Conservation (phyloP, 2,888 invertebrate species). For the Cerastis leucographa region DNA sequence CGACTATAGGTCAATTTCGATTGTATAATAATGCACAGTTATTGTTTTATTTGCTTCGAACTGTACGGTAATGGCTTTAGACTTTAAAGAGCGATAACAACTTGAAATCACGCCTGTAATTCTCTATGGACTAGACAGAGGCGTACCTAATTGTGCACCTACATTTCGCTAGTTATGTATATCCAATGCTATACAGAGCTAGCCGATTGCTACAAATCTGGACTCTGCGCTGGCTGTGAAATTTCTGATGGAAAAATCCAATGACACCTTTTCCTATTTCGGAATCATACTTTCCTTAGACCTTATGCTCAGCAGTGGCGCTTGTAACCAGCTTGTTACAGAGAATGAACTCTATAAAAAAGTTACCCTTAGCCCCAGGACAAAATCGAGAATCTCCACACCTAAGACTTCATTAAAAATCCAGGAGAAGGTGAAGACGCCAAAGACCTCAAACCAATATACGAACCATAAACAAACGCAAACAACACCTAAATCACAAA, state of each 20-base stretch:
- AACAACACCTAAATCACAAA: too few relatives aligned
- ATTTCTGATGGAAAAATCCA: background rate
- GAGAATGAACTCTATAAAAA: too few relatives aligned
- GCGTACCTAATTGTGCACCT: background rate
- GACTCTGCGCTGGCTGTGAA: background rate
- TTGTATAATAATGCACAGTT: conserved; percentile 59
- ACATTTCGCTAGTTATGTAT: background rate
- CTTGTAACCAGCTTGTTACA: too few relatives aligned
- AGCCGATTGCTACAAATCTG: background rate
- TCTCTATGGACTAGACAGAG: background rate
- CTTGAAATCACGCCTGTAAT: background rate
- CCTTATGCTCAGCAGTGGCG: background rate
- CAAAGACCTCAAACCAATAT: too few relatives aligned
- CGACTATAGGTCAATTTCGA: conserved; percentile 61
- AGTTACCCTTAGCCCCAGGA: too few relatives aligned
- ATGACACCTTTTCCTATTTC: background rate
- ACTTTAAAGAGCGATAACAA: conserved; percentile 8
- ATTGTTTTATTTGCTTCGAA: conserved; percentile 58
- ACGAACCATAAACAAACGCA: too few relatives aligned
- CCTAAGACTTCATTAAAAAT: too few relatives aligned
- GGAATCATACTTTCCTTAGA: too few relatives aligned
- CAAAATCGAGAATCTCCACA: too few relatives aligned
- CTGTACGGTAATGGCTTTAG: conserved; percentile 26
- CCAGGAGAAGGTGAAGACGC: too few relatives aligned
- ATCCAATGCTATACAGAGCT: background rate